These are phyloP conservation scores for Clostera curtula DNA, from an alignment of 2,888 invertebrate genomes.

Conservation along the genomic window DNA sequence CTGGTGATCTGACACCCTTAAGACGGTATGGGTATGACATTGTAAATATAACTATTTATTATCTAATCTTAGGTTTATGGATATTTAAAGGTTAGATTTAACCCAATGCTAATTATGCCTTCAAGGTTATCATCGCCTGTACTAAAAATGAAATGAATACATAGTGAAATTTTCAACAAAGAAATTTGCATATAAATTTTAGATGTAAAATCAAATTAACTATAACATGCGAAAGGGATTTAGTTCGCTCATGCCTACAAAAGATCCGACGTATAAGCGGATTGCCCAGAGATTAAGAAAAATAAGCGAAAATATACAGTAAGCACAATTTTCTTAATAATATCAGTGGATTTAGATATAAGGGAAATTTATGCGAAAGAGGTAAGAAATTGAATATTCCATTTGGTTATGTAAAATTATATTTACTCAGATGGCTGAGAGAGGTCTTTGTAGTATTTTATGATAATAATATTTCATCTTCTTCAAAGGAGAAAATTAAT, in stretches of 20 bases:
- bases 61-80: too few relatives aligned
- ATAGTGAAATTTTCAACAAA: too few relatives aligned
- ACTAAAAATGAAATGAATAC: neutral
- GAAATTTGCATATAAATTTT: slow-evolving; percentile 5
- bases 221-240: slow-evolving; percentile 30
- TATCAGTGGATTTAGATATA: slow-evolving; percentile 21
- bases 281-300: slow-evolving; percentile 43
- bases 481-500: too few relatives aligned
- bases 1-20: too few relatives aligned
- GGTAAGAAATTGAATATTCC: slow-evolving; percentile 27
- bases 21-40: too few relatives aligned
- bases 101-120: too few relatives aligned
- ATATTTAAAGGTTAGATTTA: too few relatives aligned
- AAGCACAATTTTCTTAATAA: slow-evolving; percentile 26
- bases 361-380: slow-evolving; percentile 13
- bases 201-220: slow-evolving; percentile 12
- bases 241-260: slow-evolving; percentile 41
- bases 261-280: slow-evolving; percentile 43
- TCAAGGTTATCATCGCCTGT: too few relatives aligned
- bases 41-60: too few relatives aligned
- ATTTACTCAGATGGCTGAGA: slow-evolving; percentile 10
- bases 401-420: slow-evolving; percentile 26
- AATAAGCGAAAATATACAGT: slow-evolving; percentile 36
- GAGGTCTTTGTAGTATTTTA: slow-evolving; percentile 5
- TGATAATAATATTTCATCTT: neutral